Percentiles rank a stretch among this genome's conserved stretches.
Conservation (phyloP, 2,888 invertebrate species). For the Endotricha flammealis region DNA sequence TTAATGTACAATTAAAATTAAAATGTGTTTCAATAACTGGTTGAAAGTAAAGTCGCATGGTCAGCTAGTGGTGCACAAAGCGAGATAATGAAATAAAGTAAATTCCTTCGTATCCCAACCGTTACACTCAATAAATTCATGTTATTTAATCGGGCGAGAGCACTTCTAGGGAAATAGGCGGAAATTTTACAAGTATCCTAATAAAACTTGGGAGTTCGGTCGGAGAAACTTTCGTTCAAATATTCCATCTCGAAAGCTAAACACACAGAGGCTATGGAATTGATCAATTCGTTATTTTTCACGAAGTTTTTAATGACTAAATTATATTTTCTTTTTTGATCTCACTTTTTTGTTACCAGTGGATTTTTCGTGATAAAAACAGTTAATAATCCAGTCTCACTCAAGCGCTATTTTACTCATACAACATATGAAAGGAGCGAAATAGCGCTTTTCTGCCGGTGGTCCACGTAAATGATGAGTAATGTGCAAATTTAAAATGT, state of each 20-base stretch:
- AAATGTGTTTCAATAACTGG: too few relatives aligned
- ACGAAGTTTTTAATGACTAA: background rate
- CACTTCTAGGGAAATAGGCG: conserved; percentile 63
- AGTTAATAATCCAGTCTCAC: too few relatives aligned
- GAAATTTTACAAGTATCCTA: conserved; percentile 77
- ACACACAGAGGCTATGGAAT: background rate
- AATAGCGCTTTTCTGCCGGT: too few relatives aligned
- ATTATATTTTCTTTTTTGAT: background rate
- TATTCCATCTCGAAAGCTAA: conserved; percentile 4
- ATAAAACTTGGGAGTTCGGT: conserved; percentile 68
- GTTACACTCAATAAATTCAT: conserved; percentile 69
- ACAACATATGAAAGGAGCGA: too few relatives aligned
- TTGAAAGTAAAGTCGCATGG: too few relatives aligned
- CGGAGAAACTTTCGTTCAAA: background rate
- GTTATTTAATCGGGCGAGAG: conserved; percentile 73
- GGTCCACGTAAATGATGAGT: too few relatives aligned
- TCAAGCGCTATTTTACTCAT: too few relatives aligned
- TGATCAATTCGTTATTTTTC: background rate
- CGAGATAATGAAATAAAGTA: conserved; percentile 23
- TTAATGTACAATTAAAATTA: too few relatives aligned
- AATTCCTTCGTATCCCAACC: conserved; percentile 40
- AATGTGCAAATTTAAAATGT: too few relatives aligned
- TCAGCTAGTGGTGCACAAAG: conserved; percentile 1
- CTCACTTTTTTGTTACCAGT: too few relatives aligned
- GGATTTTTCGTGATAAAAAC: too few relatives aligned